Percentiles rank a stretch among this genome's conserved stretches.
Conservation (phyloP, 2,113 vertebrate genomes). For the Oryzias curvinotus region DNA sequence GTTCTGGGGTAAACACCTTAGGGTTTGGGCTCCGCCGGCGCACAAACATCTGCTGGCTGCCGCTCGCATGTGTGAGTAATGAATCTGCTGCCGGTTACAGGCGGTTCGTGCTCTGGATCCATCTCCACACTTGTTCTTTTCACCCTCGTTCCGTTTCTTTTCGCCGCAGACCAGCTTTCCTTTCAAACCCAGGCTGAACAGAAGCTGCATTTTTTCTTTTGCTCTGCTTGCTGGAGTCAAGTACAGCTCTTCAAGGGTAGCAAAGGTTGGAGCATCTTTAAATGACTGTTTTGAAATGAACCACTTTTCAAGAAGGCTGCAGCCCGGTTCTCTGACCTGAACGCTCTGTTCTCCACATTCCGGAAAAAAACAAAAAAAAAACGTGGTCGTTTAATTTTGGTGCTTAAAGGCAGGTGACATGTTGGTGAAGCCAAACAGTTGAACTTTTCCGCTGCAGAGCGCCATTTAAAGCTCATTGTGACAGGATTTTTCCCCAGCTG, state of each 20-base stretch:
- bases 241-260: no score
- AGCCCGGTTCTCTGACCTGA: no score
- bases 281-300: no score
- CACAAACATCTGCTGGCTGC: constrained; percentile 53
- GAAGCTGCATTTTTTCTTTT: constrained; percentile 24
- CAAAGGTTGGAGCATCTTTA: no score
- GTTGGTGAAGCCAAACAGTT: no score
- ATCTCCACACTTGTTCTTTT: constrained; percentile 39
- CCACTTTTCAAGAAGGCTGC: no score
- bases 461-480: background rate
- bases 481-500: background rate
- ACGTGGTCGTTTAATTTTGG: no score
- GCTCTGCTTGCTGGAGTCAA: no score
- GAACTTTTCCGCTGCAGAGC: background rate
- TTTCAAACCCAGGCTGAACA: constrained; percentile 42
- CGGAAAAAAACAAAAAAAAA: no score
- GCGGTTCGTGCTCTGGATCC: constrained; percentile 30
- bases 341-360: no score
- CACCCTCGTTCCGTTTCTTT: constrained; percentile 51
- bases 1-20: constrained; percentile 25
- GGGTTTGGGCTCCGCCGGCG: constrained; percentile 42
- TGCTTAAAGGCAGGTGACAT: no score
- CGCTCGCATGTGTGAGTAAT: constrained; percentile 37
- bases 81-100: constrained; percentile 35
- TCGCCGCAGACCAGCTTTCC: constrained; percentile 32